These are phyloP conservation scores for Cydia strobilella DNA, from an alignment of 1,140 invertebrate genomes.

Conservation along the genomic window DNA sequence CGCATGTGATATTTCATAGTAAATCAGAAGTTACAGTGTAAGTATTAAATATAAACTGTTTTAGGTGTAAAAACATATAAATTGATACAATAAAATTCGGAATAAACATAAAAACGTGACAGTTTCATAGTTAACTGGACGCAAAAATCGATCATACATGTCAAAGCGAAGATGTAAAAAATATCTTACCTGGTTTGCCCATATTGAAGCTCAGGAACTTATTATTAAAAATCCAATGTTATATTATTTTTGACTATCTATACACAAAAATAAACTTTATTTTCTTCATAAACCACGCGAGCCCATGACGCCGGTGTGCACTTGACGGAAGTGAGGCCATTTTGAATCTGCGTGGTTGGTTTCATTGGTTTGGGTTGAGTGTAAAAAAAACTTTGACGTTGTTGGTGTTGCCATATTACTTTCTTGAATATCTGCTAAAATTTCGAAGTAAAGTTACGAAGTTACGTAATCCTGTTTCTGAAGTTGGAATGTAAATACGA, in stretches of 20 bases:
- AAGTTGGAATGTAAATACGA: background rate
- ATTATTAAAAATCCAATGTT: slow-evolving; percentile 12
- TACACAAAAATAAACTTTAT: slow-evolving; percentile 60
- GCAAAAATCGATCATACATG: background rate
- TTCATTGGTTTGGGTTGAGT: too few relatives aligned
- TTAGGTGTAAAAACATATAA: background rate
- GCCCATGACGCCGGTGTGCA: slow-evolving; percentile 58
- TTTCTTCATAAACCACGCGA: slow-evolving; percentile 52
- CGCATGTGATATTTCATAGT: background rate
- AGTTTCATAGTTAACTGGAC: slow-evolving; percentile 8
- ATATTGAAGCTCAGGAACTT: slow-evolving; percentile 44
- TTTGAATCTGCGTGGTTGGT: slow-evolving; percentile 41
- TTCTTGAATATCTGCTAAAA: background rate
- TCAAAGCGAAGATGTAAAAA: background rate
- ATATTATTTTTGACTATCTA: slow-evolving; percentile 48
- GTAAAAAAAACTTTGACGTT: slow-evolving; percentile 37
- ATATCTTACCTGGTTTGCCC: slow-evolving; percentile 70
- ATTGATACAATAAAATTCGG: background rate
- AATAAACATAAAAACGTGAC: slow-evolving; percentile 27
- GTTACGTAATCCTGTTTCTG: background rate
- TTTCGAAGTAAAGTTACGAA: background rate
- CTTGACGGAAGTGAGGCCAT: slow-evolving; percentile 67
- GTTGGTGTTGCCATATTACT: slow-evolving; percentile 23
- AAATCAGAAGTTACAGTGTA: background rate
- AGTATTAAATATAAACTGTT: background rate